Evolutionary conservation across 2,113 vertebrate species (phyloP), one percentile per base, ranked within the genome.

Genomic region (Etia nguti): DNA sequence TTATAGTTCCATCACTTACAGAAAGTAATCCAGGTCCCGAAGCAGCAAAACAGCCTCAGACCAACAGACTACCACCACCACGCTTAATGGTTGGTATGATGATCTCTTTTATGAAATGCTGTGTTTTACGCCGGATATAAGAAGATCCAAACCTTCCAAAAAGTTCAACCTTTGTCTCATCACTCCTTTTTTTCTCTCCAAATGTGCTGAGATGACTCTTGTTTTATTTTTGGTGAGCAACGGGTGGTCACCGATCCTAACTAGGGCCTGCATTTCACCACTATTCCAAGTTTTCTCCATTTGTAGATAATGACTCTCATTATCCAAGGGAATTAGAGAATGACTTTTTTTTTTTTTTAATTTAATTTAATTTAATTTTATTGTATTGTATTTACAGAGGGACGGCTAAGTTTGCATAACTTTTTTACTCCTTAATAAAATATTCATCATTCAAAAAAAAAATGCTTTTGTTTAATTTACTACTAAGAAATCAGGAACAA

Each of bases 231-330:
- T 73, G 38, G 24, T 24, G 2, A 43, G 65, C 65, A 70, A 65
- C 31, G 10, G 60, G 38, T 68, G 34, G 34, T 65, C 31, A 38
- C 60, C 60, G 18, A 65, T 65, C 60, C 36, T 2, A 36, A n/a
- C 31, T 65, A 62, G 0, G 62, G 36, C 65, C 65, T 24, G 36
- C 36, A 65, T 65, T 65, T 68, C 20, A 22, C 1, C 62, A 68
- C 36, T 68, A 41, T 68, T 68, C 7, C n/a, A 68, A 9, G 20
- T 41, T 68, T 41, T 68, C 62, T 73, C 65, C n/a, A 46, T 46
- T 46, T 26, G 38, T 73, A 6, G n/a, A 43, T 10, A 46, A 46
- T 73, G 38, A 24, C 65, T 73, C 3, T 73, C 65, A 24, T 38
- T 22, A 65, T 34, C 34, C 20, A 65, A 38, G 34, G 18, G 34